A percentile compares a stretch with the other conserved stretches of the same genome.
phyloP scores from a whole-genome alignment of 2,113 vertebrate genomes.

The Chelonoidis abingdonii region DNA sequence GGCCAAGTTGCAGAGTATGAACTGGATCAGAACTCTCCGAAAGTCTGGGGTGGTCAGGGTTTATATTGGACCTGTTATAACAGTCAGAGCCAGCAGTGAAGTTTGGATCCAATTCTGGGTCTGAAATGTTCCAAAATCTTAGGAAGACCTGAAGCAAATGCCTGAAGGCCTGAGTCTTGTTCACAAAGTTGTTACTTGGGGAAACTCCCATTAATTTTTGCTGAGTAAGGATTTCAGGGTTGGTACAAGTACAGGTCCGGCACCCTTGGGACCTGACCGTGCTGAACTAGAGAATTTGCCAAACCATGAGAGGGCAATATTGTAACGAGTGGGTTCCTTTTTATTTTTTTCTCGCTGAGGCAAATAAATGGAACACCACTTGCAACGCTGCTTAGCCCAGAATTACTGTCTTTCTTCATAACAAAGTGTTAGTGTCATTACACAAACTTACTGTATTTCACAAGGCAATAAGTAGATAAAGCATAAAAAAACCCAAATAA shows the following conservation, averaged over 20 bases:
- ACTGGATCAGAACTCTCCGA: not conserved
- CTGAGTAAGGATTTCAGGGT: slow-evolving; percentile 56
- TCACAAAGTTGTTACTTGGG: slow-evolving; percentile 53
- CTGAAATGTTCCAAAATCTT: slow-evolving; percentile 60
- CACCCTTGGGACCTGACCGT: no score
- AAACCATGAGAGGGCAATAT: no score
- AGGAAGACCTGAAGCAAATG: not conserved
- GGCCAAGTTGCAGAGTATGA: not conserved
- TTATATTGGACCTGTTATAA: not conserved
- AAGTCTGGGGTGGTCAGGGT: not conserved
- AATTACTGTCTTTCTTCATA: no score
- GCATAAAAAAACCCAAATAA: no score
- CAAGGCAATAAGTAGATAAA: no score
- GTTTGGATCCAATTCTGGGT: not conserved
- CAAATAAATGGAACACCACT: no score
- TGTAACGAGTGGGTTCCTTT: no score
- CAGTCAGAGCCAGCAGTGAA: not conserved
- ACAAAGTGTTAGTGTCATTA: no score
- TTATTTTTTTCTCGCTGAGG: no score
- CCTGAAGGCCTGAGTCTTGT: slow-evolving; percentile 20
- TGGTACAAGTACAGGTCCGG: not conserved
- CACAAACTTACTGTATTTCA: no score
- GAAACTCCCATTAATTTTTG: slow-evolving; percentile 50
- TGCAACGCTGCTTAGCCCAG: no score
- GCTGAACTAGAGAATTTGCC: no score